phyloP scores from a whole-genome alignment of 2,888 invertebrate species.

The Cynaeus angustus region DNA sequence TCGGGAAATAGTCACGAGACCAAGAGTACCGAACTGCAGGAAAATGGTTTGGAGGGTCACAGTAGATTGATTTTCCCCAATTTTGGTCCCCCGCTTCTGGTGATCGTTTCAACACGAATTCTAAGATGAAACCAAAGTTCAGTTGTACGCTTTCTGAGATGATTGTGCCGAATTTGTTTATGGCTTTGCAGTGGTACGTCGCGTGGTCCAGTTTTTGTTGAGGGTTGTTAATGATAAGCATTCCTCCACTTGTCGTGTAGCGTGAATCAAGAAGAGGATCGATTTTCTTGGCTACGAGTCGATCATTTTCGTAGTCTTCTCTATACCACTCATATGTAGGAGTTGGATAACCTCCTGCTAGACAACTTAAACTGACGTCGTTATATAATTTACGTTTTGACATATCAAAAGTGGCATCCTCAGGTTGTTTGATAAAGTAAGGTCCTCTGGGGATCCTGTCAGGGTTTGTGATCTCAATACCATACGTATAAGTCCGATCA shows the following conservation, averaged over 20 bases:
- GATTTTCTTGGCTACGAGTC: conserved; percentile 81
- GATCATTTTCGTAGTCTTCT: conserved; percentile 89
- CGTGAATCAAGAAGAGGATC: conserved; percentile 84
- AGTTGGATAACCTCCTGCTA: conserved; percentile 91
- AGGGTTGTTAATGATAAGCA: conserved; percentile 90
- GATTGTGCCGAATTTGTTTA: conserved; percentile 91
- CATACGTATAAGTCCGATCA: conserved; percentile 89
- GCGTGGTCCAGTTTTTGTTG: conserved; percentile 87
- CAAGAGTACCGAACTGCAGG: conserved; percentile 93
- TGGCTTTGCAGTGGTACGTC: conserved; percentile 92
- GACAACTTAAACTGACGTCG: conserved; percentile 84
- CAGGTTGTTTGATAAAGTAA: conserved; percentile 89
- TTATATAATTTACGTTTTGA: conserved; percentile 80
- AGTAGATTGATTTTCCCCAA: conserved; percentile 94
- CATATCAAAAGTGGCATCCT: conserved; percentile 88
- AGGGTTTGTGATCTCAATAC: conserved; percentile 86
- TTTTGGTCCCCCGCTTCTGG: conserved; percentile 90
- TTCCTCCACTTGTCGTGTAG: conserved; percentile 93
- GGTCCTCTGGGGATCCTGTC: conserved; percentile 91
- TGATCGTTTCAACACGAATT: conserved; percentile 91
- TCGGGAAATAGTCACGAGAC: conserved; percentile 92
- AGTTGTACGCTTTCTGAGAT: conserved; percentile 91
- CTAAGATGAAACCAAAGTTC: conserved; percentile 91
- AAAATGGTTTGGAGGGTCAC: conserved; percentile 94
- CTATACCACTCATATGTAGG: conserved; percentile 93